Evolutionary conservation across 2,888 invertebrate genomes (phyloP), one percentile per base, ranked within the genome.

Genomic region (Ypsolopha sequella): DNA sequence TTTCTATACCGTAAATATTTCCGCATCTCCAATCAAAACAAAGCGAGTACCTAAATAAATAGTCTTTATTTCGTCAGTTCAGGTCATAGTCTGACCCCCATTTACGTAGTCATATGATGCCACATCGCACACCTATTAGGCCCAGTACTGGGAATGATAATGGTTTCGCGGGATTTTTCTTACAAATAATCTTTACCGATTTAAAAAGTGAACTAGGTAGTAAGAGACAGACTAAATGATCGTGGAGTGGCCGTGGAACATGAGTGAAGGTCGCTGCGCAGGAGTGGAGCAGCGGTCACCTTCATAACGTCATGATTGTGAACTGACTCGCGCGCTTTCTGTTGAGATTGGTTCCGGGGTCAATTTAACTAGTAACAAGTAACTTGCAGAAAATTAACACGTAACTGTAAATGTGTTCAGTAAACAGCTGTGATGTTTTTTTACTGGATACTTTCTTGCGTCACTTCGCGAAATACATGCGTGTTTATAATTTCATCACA

Each of bases 291-390:
- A 52, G 48, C 39, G 54, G 53, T 50, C 56, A 56, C 60, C 55
- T 57, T 57, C 50, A 51, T 53, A 53, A 55, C 57, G 58, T 55
- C 59, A 58, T 52, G 44, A 7, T 35, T 47, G 35, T 7, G 41
- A 11, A 43, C 13, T 43, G n/a, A 11, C 43, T 43, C 43, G 6
- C 44, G 44, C 10, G n/a, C 9, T 13, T 13, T n/a, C n/a, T 44
- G n/a, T 14, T 44, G 44, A 6, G 33, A 44, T 44, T 33, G 38
- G 7, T 48, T 48, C 48, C 48, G 36, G 48, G 48, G 34, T 46
- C 46, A 46, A 10, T 10, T 35, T 11, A 39, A 7, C 39, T 39
- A 24, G 4, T 24, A 24, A 24, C 24, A 24, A 24, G 24, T 24
- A 24, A 24, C 24, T 24, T 24, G 24, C 2, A 24, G 24, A 24